Evolutionary conservation across 2,888 invertebrate species (phyloP).

Genomic region (Eustalomyia histrio): DNA sequence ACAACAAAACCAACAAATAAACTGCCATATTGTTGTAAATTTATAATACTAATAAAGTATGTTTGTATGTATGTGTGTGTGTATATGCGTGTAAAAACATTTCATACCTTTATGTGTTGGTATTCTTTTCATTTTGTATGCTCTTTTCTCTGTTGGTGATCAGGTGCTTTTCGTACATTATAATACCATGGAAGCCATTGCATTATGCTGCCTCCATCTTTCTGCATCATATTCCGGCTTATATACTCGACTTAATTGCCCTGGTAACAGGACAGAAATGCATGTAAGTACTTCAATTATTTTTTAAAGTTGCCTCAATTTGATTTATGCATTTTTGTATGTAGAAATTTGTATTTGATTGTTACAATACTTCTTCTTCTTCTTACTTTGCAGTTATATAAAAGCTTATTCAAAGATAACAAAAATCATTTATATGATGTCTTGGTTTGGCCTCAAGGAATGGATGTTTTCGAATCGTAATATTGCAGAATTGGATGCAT

Average conservation of each 20-base stretch:
- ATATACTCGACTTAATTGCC: conserved; percentile 79
- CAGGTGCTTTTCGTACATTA: conserved; percentile 80
- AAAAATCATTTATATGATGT: conserved; percentile 79
- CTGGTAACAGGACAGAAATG: conserved; percentile 78
- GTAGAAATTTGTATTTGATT: not conserved
- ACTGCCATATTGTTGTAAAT: conserved; percentile 23
- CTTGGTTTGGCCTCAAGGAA: conserved; percentile 79
- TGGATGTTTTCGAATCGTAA: conserved; percentile 78
- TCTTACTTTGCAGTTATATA: conserved; percentile 71
- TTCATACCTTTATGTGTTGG: not conserved
- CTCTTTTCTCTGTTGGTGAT: conserved; percentile 39
- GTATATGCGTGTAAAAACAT: not conserved
- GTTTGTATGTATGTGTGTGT: not conserved
- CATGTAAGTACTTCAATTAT: conserved; percentile 75
- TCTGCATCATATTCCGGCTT: conserved; percentile 79
- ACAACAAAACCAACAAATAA: conserved; percentile 30
- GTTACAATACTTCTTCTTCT: not conserved
- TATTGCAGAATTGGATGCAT: conserved; percentile 76
- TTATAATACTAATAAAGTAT: not conserved
- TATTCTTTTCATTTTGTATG: conserved; percentile 14
- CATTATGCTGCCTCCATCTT: conserved; percentile 78
- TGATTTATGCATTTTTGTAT: conserved; percentile 7
- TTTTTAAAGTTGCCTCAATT: conserved; percentile 7
- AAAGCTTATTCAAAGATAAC: conserved; percentile 78
- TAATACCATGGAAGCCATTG: conserved; percentile 79